These are phyloP conservation scores for Dendrocincla tyrannina DNA, from an alignment of 2,797 vertebrate genomes.

Conservation along the genomic window DNA sequence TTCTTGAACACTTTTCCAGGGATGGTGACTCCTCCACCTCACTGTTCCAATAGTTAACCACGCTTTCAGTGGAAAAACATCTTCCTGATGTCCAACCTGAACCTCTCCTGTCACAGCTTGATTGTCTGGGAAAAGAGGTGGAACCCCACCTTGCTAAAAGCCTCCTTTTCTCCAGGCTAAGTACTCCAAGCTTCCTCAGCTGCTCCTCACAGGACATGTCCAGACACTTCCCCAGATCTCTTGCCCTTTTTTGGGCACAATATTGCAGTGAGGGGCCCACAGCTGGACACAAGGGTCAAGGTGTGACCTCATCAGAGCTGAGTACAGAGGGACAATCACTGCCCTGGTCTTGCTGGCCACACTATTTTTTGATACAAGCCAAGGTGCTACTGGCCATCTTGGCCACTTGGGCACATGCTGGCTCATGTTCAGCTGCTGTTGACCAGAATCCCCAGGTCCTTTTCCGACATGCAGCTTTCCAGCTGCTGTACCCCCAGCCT, in stretches of 20 bases:
- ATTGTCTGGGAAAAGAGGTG: not conserved
- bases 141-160: accelerated
- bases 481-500: not conserved
- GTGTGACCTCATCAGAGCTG: not conserved
- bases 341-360: not conserved
- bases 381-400: accelerated
- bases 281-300: accelerated
- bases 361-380: not conserved
- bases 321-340: not conserved
- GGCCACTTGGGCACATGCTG: accelerated
- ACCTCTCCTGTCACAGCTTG: too few relatives aligned
- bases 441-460: not conserved
- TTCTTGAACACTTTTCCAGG: not conserved
- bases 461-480: not conserved
- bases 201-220: not conserved
- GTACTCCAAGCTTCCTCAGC: not conserved
- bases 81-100: accelerated
- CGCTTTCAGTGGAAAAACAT: not conserved
- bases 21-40: not conserved
- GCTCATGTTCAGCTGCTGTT: accelerated
- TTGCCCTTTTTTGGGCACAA: not conserved
- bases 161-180: not conserved
- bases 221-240: not conserved
- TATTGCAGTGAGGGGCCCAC: not conserved
- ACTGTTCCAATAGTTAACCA: not conserved